A percentile compares a stretch with the other conserved stretches of the same genome.
These are phyloP conservation scores for Neopipo cinnamomea DNA, from an alignment of 2,113 vertebrate species.

Conservation along the genomic window DNA sequence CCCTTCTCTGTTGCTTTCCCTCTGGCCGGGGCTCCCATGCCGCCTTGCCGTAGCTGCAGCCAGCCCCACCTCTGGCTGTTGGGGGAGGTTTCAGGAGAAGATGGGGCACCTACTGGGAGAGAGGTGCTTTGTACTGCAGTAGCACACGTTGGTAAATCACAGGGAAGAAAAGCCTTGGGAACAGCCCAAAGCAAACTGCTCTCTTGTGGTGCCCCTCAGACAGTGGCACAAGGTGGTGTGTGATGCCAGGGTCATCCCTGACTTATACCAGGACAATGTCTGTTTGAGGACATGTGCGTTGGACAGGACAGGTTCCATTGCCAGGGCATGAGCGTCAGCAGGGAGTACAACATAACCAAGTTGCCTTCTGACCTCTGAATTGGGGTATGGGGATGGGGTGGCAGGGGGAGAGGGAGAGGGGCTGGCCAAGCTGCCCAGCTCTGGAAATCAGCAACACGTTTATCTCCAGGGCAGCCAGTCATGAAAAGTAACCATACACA, in stretches of 20 bases:
- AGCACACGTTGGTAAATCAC: background rate
- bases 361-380: background rate
- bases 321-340: background rate
- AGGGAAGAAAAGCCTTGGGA: background rate
- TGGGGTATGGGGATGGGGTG: too few species aligned
- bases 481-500: fast-evolving
- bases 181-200: background rate
- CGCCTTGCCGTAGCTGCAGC: background rate
- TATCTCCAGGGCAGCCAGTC: background rate
- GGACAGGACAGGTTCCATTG: too few species aligned
- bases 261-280: fast-evolving
- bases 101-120: background rate
- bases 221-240: background rate
- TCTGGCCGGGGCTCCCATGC: background rate
- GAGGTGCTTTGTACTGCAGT: background rate
- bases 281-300: background rate
- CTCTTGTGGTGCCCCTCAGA: background rate
- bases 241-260: fast-evolving
- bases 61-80: fast-evolving
- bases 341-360: background rate
- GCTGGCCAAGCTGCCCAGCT: background rate
- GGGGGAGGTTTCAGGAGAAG: background rate
- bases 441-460: background rate
- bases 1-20: background rate
- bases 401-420: background rate